Evolutionary conservation across 2,888 invertebrate genomes (phyloP).

Genomic region (Metalampra italica): DNA sequence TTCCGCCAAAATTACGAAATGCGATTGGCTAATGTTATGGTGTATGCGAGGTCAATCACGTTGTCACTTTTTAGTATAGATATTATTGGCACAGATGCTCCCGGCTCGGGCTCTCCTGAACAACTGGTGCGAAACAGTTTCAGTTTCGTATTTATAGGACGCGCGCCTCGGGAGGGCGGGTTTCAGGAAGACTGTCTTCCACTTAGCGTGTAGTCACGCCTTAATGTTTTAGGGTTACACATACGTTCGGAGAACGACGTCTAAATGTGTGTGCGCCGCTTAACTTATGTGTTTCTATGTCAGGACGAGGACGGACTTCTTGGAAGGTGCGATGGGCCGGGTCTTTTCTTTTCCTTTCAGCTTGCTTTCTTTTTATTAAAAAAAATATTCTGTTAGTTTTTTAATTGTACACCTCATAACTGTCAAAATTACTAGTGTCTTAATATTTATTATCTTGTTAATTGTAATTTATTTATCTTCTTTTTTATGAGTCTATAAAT

Average conservation of each 20-base stretch:
- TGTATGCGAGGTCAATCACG: constrained; percentile 53
- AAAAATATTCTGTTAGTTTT: no score
- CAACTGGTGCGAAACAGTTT: constrained; percentile 63
- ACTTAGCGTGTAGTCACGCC: constrained; percentile 62
- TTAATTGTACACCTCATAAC: no score
- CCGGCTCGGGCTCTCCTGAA: constrained; percentile 61
- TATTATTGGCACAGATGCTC: constrained; percentile 58
- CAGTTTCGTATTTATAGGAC: constrained; percentile 64
- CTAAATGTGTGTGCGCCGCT: constrained; percentile 12
- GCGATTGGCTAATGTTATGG: constrained; percentile 23
- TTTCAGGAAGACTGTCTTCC: constrained; percentile 65
- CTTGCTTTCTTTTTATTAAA: neutral
- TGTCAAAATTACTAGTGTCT: no score
- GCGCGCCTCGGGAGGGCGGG: constrained; percentile 48
- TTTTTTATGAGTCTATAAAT: no score
- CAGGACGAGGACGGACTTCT: neutral
- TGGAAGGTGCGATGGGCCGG: neutral
- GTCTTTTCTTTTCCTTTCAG: neutral
- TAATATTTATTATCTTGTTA: no score
- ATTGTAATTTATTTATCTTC: no score
- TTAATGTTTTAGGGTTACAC: constrained; percentile 48
- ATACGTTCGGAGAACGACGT: constrained; percentile 68
- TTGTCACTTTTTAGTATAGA: constrained; percentile 44
- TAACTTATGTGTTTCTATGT: neutral
- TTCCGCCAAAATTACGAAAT: constrained; percentile 34